Percentiles rank a stretch among this genome's conserved stretches.
These are phyloP conservation scores for Cheilosia impressa DNA, from an alignment of 2,888 invertebrate genomes.

Conservation along the genomic window DNA sequence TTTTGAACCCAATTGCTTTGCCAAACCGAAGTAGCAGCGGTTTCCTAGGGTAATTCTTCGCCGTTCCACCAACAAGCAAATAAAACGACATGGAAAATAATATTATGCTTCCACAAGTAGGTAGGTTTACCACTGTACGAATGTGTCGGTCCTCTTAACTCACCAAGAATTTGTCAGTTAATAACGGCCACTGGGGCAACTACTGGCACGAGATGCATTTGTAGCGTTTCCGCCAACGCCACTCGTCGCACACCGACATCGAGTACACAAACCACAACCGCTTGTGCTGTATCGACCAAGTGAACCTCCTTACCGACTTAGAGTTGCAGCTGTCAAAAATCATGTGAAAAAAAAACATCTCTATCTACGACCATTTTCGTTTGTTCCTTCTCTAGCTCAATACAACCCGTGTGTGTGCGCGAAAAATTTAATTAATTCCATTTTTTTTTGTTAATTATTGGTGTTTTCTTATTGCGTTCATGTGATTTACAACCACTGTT, in stretches of 20 bases:
- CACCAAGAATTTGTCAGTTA: too few species aligned
- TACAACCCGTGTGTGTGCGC: slow-evolving; percentile 57
- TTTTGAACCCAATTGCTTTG: too few species aligned
- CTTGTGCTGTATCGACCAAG: not conserved
- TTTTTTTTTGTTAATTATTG: slow-evolving; percentile 43
- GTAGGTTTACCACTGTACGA: too few species aligned
- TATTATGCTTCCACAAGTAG: too few species aligned
- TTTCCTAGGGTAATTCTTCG: too few species aligned
- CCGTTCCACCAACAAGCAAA: too few species aligned
- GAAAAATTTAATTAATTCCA: slow-evolving; percentile 35
- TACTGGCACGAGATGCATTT: slow-evolving; percentile 4
- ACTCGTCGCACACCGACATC: slow-evolving; percentile 11
- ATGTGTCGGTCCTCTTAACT: too few species aligned
- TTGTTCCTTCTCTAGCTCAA: slow-evolving; percentile 35
- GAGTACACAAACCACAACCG: slow-evolving; percentile 11
- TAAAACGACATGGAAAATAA: too few species aligned
- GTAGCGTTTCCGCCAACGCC: not conserved
- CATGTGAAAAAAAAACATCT: slow-evolving; percentile 22
- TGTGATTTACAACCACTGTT: slow-evolving; percentile 32
- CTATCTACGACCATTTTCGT: slow-evolving; percentile 62
- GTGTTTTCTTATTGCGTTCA: slow-evolving; percentile 43
- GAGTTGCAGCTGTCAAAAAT: slow-evolving; percentile 46
- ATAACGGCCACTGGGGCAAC: not conserved
- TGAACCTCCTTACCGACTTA: slow-evolving; percentile 14
- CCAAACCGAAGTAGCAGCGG: too few species aligned